These are phyloP conservation scores for Sthenelais limicola DNA, from an alignment of 2,888 invertebrate genomes.

Conservation along the genomic window DNA sequence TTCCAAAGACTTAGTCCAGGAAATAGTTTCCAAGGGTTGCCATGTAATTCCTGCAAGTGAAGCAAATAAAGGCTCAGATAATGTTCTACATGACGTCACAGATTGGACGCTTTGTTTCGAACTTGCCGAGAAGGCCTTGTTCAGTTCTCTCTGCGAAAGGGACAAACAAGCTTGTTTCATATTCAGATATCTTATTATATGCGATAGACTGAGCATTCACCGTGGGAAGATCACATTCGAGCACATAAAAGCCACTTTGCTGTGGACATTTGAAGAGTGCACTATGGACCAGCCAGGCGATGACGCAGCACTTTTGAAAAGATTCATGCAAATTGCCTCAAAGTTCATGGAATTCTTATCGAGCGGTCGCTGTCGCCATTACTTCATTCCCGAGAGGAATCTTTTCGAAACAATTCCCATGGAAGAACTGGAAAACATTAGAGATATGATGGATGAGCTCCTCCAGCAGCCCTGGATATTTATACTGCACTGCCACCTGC, in stretches of 20 bases:
- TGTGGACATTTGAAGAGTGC: constrained; percentile 17
- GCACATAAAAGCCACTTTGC: not conserved
- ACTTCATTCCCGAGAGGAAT: constrained; percentile 23
- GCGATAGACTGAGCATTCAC: not conserved
- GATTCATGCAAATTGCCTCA: constrained; percentile 17
- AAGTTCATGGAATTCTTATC: not conserved
- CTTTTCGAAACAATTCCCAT: constrained; percentile 11
- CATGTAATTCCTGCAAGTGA: constrained; percentile 9
- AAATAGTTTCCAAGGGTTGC: not conserved
- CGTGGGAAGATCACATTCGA: constrained; percentile 9
- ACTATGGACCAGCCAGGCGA: not conserved
- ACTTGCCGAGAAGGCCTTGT: constrained; percentile 2
- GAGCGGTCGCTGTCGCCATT: constrained; percentile 17
- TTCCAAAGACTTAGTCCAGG: not conserved
- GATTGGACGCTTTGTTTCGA: constrained; percentile 19
- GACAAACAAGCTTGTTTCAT: constrained; percentile 25
- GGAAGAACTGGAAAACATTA: constrained; percentile 15
- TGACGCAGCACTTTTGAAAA: not conserved
- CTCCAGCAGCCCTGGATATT: constrained; percentile 21
- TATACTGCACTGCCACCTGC: constrained; percentile 9
- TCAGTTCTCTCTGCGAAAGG: not conserved
- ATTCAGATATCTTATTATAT: not conserved
- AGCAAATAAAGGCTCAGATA: no score
- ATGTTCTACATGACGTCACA: no score
- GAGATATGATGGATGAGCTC: constrained; percentile 14